phyloP scores from a whole-genome alignment of 2,888 invertebrate genomes.

The Candidula unifasciata region DNA sequence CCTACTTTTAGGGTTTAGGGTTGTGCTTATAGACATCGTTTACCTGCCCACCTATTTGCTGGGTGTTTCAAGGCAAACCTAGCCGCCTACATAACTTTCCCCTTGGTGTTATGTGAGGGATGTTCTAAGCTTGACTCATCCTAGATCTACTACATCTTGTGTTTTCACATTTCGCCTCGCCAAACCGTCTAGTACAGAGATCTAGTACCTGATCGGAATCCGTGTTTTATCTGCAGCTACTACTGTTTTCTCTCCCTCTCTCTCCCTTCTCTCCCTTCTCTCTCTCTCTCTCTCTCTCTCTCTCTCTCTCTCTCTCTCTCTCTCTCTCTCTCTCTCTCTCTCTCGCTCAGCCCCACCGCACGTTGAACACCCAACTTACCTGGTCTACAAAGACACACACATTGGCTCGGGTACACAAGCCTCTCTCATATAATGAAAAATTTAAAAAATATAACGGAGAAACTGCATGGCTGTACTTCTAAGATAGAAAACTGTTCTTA shows the following conservation, averaged over 20 bases:
- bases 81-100: too few species aligned
- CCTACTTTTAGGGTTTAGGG: too few species aligned
- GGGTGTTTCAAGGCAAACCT: too few species aligned
- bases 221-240: not conserved
- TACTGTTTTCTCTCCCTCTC: not conserved
- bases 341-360: not conserved
- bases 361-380: too few species aligned
- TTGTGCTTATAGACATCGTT: too few species aligned
- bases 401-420: too few species aligned
- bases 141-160: not conserved
- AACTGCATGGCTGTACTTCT: too few species aligned
- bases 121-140: conserved; percentile 20
- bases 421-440: too few species aligned
- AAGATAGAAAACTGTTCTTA: too few species aligned
- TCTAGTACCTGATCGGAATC: not conserved
- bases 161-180: conserved; percentile 7
- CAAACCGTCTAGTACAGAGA: not conserved
- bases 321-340: conserved; percentile 23
- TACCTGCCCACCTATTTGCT: too few species aligned
- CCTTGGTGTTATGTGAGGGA: not conserved
- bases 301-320: conserved; percentile 35
- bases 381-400: too few species aligned
- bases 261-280: not conserved
- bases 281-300: conserved; percentile 29
- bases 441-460: too few species aligned